These are phyloP conservation scores for Palythoa grandis DNA, from an alignment of 92 coral and sea anemone species.

Conservation along the genomic window DNA sequence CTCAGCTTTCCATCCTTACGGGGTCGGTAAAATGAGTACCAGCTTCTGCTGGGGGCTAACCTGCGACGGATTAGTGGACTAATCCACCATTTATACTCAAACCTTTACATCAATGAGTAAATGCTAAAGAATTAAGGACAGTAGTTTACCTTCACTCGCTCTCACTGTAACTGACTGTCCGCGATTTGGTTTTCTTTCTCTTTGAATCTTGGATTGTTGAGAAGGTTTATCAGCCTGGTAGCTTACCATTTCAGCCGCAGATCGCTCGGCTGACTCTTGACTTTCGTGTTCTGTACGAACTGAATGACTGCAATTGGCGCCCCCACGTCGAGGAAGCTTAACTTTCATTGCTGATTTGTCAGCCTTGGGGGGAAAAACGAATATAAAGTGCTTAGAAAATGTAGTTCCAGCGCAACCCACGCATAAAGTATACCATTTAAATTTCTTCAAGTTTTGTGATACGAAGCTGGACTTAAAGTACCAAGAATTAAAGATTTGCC, in stretches of 20 bases:
- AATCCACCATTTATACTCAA: neutral
- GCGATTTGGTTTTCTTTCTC: neutral
- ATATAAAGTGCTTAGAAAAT: neutral
- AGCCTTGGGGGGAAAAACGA: conserved; percentile 1
- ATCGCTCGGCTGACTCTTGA: neutral
- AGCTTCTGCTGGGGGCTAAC: no score
- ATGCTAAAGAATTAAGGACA: neutral
- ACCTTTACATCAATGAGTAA: neutral
- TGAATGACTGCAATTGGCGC: neutral
- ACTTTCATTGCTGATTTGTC: conserved; percentile 43
- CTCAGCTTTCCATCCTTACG: no score
- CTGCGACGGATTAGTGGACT: no score
- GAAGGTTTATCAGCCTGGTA: neutral
- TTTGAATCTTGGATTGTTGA: neutral
- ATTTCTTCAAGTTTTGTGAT: no score
- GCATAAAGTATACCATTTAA: no score
- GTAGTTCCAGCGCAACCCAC: no score
- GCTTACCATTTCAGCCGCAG: neutral
- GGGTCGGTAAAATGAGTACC: no score
- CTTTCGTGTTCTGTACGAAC: neutral
- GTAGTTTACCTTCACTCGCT: conserved; percentile 20
- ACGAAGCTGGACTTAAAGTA: no score
- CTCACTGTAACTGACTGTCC: neutral
- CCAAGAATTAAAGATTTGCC: no score
- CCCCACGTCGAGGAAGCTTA: conserved; percentile 24